These are phyloP conservation scores for Seladonia tumulorum DNA, from an alignment of 2,888 invertebrate genomes.

Conservation along the genomic window DNA sequence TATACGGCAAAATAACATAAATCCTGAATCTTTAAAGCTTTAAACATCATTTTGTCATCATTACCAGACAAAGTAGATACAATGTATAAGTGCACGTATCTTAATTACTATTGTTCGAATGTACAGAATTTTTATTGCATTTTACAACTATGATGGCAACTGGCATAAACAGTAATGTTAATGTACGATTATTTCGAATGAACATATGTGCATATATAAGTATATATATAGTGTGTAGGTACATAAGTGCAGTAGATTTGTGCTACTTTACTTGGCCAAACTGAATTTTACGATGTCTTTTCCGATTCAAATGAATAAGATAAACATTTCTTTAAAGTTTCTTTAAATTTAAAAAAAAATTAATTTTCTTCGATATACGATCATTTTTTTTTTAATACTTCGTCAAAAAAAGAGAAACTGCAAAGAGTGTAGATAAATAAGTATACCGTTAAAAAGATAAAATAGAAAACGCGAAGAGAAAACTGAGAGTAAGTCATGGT, in stretches of 20 bases:
- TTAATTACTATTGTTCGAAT: too few species aligned
- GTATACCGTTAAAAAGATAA: neutral
- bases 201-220: too few species aligned
- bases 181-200: too few species aligned
- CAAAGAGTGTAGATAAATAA: neutral
- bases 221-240: too few species aligned
- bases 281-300: neutral
- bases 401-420: neutral
- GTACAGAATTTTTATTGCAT: too few species aligned
- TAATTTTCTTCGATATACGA: neutral
- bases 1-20: neutral
- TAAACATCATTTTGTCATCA: neutral
- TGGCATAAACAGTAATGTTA: too few species aligned
- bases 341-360: neutral
- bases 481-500: neutral
- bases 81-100: too few species aligned
- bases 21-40: neutral
- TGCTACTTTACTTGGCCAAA: neutral
- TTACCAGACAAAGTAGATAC: too few species aligned
- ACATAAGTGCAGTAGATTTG: too few species aligned
- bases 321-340: neutral
- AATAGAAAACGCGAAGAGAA: neutral
- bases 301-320: neutral
- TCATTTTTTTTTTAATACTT: neutral
- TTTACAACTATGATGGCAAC: too few species aligned